Base-by-base conservation (phyloP, 2,888 invertebrate species). In the Mesorhabditis belari region DNA sequence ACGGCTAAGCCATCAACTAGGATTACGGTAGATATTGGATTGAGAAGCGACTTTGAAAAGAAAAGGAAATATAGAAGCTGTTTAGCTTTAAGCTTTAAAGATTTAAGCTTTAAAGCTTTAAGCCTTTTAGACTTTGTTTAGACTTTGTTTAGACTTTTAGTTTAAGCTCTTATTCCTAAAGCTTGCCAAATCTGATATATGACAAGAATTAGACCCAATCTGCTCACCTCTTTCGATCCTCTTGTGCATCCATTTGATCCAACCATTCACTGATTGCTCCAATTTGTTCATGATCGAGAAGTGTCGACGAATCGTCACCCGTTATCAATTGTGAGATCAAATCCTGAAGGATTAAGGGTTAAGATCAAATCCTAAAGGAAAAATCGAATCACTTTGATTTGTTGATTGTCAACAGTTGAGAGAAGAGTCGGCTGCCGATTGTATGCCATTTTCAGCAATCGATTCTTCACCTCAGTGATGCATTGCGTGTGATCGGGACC, bases 211-310 rank as follows among this genome's bases (percentile, higher is more conserved):
- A 12, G 12, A 17, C 26, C 19, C 55, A 44, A 21, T 5, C 2
- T 5, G 19, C 68, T 12, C 49, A 74, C 74, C 73, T 73, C 58
- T 71, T 60, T 19, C 71, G 60, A 35, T 72, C 73, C 17, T 70
- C 70, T 6, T 55, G 55, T 0, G 56, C 64, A 53, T 71, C 70
- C 53, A 75, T 44, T 26, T 69, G 69, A 12, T 80, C 80, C 44
- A 81, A 66, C 80, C 80, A 80, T 29, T 77, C 75, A 57, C 78
- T 73, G 61, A 80, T 75, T 6, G 74, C 74, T 44, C 67, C 65
- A 56, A 79, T 69, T 58, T 79, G 79, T 3, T 79, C 76, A 24
- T 67, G 64, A 25, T 66, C 68, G 21, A 76, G 49, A 27, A 67
- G 54, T 1, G 70, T 57, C 17, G 65, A 61, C 27, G 67, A 60